These are phyloP conservation scores for Teleopsis dalmanni DNA, from an alignment of 1,140 invertebrate species.

Conservation along the genomic window DNA sequence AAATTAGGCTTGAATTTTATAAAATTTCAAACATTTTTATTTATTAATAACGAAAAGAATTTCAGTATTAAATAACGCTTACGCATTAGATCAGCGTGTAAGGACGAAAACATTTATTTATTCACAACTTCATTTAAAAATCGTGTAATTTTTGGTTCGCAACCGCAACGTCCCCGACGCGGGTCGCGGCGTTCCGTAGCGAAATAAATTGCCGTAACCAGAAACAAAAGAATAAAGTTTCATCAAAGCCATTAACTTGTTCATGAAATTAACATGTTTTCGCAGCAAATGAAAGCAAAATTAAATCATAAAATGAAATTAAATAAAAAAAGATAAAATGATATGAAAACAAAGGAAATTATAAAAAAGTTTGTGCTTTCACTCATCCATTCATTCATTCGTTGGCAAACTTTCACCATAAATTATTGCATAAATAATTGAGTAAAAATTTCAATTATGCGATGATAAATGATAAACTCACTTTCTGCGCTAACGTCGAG, in stretches of 20 bases:
- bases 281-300: neutral
- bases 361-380: neutral
- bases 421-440: conserved; percentile 9
- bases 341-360: neutral
- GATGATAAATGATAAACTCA: conserved; percentile 6
- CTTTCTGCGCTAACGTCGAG: neutral
- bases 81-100: neutral
- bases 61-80: neutral
- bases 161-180: too few relatives aligned
- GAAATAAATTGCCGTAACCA: too few relatives aligned
- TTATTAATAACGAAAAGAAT: too few relatives aligned
- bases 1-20: too few relatives aligned
- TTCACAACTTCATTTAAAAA: neutral
- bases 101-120: neutral
- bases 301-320: neutral
- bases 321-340: neutral
- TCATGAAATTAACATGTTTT: conserved; percentile 7
- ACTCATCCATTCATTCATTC: neutral
- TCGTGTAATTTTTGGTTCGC: too few relatives aligned
- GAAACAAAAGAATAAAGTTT: neutral
- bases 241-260: conserved; percentile 1
- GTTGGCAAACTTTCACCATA: conserved; percentile 3
- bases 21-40: too few relatives aligned
- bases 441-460: conserved; percentile 10
- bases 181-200: too few relatives aligned